Conservation (phyloP, 2,797 vertebrate species). For the Pseudochaenichthys georgianus region DNA sequence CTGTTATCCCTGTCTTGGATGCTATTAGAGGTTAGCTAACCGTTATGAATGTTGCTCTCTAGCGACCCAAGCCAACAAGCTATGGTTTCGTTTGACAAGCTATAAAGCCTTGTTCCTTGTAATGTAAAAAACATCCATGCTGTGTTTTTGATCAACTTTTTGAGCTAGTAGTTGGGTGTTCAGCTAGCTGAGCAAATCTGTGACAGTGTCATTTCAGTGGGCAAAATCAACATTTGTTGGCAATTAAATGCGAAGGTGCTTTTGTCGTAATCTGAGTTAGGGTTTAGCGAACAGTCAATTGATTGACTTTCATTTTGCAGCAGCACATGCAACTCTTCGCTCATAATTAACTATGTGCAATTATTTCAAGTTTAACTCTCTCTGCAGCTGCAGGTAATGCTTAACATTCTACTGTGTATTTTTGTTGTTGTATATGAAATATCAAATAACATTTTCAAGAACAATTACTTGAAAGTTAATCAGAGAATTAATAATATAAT, state of each 20-base stretch:
- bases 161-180: background rate
- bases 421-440: slow-evolving; percentile 25
- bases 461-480: slow-evolving; percentile 48
- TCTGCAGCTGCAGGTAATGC: slow-evolving; percentile 38
- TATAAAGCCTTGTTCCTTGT: background rate
- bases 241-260: background rate
- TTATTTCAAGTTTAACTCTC: slow-evolving; percentile 53
- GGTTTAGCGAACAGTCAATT: background rate
- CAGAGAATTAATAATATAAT: slow-evolving; percentile 30
- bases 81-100: background rate
- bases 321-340: slow-evolving; percentile 37
- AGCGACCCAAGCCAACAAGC: background rate
- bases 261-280: background rate
- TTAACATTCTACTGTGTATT: slow-evolving; percentile 36
- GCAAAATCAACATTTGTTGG: background rate
- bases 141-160: background rate
- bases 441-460: slow-evolving; percentile 15
- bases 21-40: background rate
- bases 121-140: background rate
- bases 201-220: background rate
- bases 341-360: slow-evolving; percentile 64
- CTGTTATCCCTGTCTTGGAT: background rate
- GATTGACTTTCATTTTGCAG: slow-evolving; percentile 13
- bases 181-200: background rate
- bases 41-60: background rate